Evolutionary conservation across 1,140 invertebrate species (phyloP).

Genomic region (Cepaea nemoralis): DNA sequence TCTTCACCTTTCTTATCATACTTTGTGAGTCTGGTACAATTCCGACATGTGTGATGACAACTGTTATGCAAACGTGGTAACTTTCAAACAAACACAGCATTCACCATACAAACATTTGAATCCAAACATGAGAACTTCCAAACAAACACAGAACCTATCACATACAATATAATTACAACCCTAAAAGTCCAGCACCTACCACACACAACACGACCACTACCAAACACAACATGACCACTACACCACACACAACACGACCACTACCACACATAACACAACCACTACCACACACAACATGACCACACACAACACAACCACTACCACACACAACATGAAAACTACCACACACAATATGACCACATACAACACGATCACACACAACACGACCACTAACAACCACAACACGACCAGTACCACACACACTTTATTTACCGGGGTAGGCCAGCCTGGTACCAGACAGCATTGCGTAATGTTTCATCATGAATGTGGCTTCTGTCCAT

Average conservation of each 20-base stretch:
- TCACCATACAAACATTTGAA: too few relatives aligned
- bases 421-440: background rate
- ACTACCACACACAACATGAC: background rate
- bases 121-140: too few relatives aligned
- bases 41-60: too few relatives aligned
- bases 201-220: too few relatives aligned
- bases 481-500: constrained; percentile 67
- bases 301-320: background rate
- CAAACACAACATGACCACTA: too few relatives aligned
- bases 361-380: background rate
- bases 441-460: constrained; percentile 69
- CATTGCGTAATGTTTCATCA: constrained; percentile 85
- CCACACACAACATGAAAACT: background rate
- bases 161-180: too few relatives aligned
- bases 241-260: background rate
- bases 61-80: too few relatives aligned
- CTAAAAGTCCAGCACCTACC: background rate
- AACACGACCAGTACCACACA: background rate
- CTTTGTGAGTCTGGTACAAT: too few relatives aligned
- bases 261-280: too few relatives aligned
- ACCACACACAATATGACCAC: background rate
- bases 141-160: too few relatives aligned
- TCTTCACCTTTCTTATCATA: too few relatives aligned
- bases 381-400: background rate
- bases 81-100: too few relatives aligned